A percentile compares a stretch with the other conserved stretches of the same genome.
Evolutionary conservation across 2,797 vertebrate genomes (phyloP).

Genomic region (Myotis planiceps): DNA sequence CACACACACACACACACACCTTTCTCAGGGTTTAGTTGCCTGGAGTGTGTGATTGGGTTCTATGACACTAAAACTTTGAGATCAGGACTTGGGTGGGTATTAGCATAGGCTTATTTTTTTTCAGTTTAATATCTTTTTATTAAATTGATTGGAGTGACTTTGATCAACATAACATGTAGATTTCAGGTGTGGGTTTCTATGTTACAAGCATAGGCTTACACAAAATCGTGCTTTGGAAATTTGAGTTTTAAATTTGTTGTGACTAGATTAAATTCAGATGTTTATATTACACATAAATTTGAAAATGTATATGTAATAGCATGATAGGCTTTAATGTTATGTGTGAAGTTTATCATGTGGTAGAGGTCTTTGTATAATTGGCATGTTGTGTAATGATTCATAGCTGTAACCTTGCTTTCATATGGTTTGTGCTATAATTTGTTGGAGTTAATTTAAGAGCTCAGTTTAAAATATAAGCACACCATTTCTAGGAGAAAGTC

Average conservation of each 20-base stretch:
- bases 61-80: background rate
- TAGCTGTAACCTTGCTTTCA: background rate
- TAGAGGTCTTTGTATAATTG: background rate
- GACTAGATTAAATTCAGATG: background rate
- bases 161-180: too few relatives aligned
- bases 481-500: background rate
- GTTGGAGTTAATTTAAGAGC: background rate
- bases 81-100: background rate
- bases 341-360: background rate
- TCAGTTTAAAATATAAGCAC: background rate
- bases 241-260: conserved; percentile 16
- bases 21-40: background rate
- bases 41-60: background rate
- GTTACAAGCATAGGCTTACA: background rate
- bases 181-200: too few relatives aligned
- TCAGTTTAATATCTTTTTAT: too few relatives aligned
- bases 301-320: background rate
- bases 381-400: background rate
- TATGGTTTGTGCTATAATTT: background rate
- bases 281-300: background rate
- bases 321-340: background rate
- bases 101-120: background rate
- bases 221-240: background rate
- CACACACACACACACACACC: background rate
- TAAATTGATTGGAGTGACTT: too few relatives aligned